Conservation (phyloP, 2,888 invertebrate genomes). For the Microdon myrmicae region DNA sequence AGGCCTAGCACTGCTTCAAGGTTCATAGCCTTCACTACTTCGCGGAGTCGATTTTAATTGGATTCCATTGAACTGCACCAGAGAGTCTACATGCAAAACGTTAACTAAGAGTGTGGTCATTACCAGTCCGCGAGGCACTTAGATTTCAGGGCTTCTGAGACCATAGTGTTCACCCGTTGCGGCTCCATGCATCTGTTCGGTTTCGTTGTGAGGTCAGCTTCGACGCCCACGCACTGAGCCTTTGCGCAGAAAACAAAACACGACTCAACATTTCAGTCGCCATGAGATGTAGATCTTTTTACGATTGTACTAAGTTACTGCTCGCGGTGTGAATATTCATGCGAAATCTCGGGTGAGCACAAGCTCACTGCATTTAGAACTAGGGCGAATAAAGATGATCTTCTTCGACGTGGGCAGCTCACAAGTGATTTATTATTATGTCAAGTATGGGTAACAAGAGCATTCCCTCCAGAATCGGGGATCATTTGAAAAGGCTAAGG, state of each 20-base stretch:
- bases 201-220: slow-evolving; percentile 35
- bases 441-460: neutral
- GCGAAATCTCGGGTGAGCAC: slow-evolving; percentile 13
- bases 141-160: slow-evolving; percentile 16
- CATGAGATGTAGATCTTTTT: slow-evolving; percentile 35
- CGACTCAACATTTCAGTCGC: slow-evolving; percentile 24
- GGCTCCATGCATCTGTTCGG: slow-evolving; percentile 1
- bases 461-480: slow-evolving; percentile 6
- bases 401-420: slow-evolving; percentile 32
- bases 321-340: slow-evolving; percentile 27
- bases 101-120: slow-evolving; percentile 24
- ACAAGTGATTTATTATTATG: slow-evolving; percentile 14
- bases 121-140: slow-evolving; percentile 42
- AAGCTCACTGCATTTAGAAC: slow-evolving; percentile 6
- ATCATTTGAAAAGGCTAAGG: slow-evolving; percentile 17
- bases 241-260: slow-evolving; percentile 20
- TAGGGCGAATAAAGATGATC: slow-evolving; percentile 10
- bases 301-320: slow-evolving; percentile 19
- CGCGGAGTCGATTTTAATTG: slow-evolving; percentile 38
- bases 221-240: slow-evolving; percentile 42
- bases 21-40: slow-evolving; percentile 40
- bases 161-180: slow-evolving; percentile 26
- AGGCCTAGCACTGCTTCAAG: slow-evolving; percentile 36
- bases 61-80: slow-evolving; percentile 46
- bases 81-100: slow-evolving; percentile 34